Evolutionary conservation across 2,113 vertebrate species (phyloP), one percentile per base, ranked within the genome.

Genomic region (Vireo altiloquus): DNA sequence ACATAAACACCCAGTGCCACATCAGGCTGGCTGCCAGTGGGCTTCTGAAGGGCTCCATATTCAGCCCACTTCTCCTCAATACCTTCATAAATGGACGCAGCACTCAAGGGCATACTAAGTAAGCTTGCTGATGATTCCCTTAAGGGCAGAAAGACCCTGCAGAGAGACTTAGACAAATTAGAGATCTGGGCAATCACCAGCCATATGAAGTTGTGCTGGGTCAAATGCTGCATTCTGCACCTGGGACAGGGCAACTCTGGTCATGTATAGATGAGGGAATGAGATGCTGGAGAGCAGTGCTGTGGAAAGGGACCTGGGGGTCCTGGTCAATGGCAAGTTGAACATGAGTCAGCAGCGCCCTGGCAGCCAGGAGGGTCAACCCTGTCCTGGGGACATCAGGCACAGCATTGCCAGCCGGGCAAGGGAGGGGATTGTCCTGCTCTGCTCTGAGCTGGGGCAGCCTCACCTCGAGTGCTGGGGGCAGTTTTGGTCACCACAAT

Each of bases 331-430:
- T n/a, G 28, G 15, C 33, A 61, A 60, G 27, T 1, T 60, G 28
- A 53, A 11, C 5, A 3, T 21, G 40, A 47, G 19, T 0, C n/a
- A 61, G 28, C 19, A 20, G 23, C 30, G 63, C 15, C 33, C 72
- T 69, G 63, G 33, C 31, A 61, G 33, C 10, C 33, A 53, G 33
- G 12, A 46, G 46, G 12, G 12, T 2, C 22, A 63, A 3, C 3
- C 2, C 4, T 35, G n/a, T 71, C 40, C 49, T 63, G 56, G 16
- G 15, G 0, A 5, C 33, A 28, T 23, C 27, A 33, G 54, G 14
- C 14, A 37, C 46, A 60, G n/a, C 39, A 53, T 39, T 2, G 0
- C 13, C 47, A 19, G 27, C 5, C 0, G 0, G 27, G 9, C 8
- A 30, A 61, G 28, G 33, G 12, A 52, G 18, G 23, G 23, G 28